Evolutionary conservation across 2,888 invertebrate genomes (phyloP).

Genomic region (Micoletzkya japonica): DNA sequence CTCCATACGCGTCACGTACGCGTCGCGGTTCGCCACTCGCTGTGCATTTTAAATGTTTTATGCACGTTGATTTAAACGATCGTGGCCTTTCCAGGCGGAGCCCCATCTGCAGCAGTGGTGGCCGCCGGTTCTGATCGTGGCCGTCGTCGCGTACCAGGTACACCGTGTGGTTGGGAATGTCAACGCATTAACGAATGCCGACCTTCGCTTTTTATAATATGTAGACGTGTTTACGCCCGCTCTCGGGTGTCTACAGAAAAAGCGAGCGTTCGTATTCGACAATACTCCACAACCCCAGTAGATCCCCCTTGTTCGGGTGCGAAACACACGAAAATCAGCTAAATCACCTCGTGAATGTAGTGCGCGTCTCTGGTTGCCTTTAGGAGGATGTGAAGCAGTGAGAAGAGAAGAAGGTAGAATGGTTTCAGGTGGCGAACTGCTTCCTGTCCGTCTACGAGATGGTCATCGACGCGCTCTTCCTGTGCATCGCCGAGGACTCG

Average conservation of each 20-base stretch:
- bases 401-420: too few species aligned
- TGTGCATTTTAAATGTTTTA: too few species aligned
- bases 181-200: background rate
- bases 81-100: constrained; percentile 12
- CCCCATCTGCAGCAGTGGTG: constrained; percentile 12
- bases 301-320: too few species aligned
- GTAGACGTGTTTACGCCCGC: background rate
- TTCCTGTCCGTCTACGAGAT: constrained; percentile 92
- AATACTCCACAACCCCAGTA: background rate
- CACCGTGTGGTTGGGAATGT: background rate
- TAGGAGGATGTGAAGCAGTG: too few species aligned
- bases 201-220: constrained; percentile 2
- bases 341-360: too few species aligned
- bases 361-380: too few species aligned
- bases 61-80: too few species aligned
- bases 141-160: constrained; percentile 12
- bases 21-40: too few species aligned
- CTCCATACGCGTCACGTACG: too few species aligned
- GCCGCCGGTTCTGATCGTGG: constrained; percentile 22
- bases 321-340: too few species aligned
- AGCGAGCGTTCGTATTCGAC: background rate
- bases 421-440: constrained; percentile 78
- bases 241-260: background rate
- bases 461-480: constrained; percentile 87
- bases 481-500: constrained; percentile 70